These are phyloP conservation scores for Megalopta genalis DNA, from an alignment of 1,140 invertebrate species.

Conservation along the genomic window DNA sequence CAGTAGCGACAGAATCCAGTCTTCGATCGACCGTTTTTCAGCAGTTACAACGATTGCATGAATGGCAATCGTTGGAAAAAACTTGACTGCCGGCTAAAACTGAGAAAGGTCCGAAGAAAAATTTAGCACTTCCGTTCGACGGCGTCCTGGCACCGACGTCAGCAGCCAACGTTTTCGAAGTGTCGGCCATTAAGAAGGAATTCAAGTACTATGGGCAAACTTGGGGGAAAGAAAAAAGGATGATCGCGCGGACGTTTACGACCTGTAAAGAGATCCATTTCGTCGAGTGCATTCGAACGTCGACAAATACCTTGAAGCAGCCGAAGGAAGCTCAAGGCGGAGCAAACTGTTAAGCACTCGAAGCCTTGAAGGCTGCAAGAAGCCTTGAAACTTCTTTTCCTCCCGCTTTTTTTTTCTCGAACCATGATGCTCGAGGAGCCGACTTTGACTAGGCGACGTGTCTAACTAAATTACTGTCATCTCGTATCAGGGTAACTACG, in stretches of 20 bases:
- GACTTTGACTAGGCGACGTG: constrained; percentile 35
- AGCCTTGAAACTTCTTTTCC: constrained; percentile 51
- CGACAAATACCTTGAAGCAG: constrained; percentile 60
- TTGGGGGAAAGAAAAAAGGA: constrained; percentile 54
- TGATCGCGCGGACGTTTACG: constrained; percentile 52
- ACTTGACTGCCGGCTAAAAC: not conserved
- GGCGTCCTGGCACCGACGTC: constrained; percentile 6
- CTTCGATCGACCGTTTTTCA: no score
- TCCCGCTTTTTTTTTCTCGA: not conserved
- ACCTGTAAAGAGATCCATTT: constrained; percentile 66
- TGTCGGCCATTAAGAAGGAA: constrained; percentile 52
- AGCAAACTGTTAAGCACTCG: constrained; percentile 55
- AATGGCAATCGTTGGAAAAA: not conserved
- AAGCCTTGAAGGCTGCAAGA: constrained; percentile 20
- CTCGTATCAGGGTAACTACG: constrained; percentile 6
- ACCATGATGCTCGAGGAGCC: constrained; percentile 15
- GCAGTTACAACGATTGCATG: not conserved
- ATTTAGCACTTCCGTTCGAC: constrained; percentile 12
- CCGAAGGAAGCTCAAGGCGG: constrained; percentile 49
- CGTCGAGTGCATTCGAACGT: constrained; percentile 62
- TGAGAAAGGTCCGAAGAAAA: not conserved
- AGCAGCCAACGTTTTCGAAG: constrained; percentile 35
- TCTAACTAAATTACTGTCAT: constrained; percentile 48
- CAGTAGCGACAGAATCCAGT: no score
- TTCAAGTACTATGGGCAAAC: constrained; percentile 54